These are phyloP conservation scores for Pelmatolapia mariae DNA, from an alignment of 2,113 vertebrate genomes.

Conservation along the genomic window DNA sequence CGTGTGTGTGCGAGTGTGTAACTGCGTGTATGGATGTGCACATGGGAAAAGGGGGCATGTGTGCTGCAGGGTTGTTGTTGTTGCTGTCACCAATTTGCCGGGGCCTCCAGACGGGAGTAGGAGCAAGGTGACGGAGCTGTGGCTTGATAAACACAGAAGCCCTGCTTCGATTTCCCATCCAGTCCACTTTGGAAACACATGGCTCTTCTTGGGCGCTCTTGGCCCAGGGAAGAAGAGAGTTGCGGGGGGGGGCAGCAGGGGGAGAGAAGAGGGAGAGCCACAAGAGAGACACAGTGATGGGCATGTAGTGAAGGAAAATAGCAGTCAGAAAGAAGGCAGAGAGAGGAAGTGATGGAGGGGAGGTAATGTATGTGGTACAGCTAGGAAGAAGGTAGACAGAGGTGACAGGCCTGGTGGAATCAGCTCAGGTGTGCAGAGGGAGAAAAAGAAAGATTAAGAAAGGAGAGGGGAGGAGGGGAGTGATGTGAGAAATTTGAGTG, in stretches of 20 bases:
- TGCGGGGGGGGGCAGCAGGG: neutral
- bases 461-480: neutral
- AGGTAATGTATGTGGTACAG: neutral
- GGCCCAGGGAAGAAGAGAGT: constrained; percentile 14
- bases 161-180: constrained; percentile 72
- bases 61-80: constrained; percentile 53
- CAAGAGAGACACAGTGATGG: constrained; percentile 38
- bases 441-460: neutral
- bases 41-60: constrained; percentile 36
- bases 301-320: constrained; percentile 25
- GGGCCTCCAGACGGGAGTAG: constrained; percentile 65
- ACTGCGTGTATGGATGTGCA: neutral
- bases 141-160: constrained; percentile 82
- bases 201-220: constrained; percentile 66
- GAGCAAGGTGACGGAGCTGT: constrained; percentile 75
- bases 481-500: neutral
- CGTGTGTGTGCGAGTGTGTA: neutral
- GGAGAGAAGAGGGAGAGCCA: neutral
- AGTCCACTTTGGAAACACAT: constrained; percentile 79
- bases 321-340: neutral
- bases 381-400: neutral
- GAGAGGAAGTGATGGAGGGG: neutral
- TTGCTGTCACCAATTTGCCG: constrained; percentile 71
- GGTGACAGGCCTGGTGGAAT: neutral
- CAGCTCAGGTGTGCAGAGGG: neutral